These are phyloP conservation scores for Ophioderma brevispina DNA, from an alignment of 35 echinoderm and acorn worm species.

Conservation along the genomic window DNA sequence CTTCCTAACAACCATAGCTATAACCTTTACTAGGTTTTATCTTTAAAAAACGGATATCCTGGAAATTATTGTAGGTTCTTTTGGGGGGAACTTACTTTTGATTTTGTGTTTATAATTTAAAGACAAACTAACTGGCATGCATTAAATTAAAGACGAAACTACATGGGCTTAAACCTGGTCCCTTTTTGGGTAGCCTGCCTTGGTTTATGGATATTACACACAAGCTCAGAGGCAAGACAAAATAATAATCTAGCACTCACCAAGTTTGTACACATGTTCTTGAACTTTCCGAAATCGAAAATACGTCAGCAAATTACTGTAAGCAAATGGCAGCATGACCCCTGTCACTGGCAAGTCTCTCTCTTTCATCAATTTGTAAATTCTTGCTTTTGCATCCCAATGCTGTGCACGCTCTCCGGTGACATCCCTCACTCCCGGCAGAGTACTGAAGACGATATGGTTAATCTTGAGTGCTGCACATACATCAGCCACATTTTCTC, in stretches of 20 bases:
- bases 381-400: conserved; percentile 78
- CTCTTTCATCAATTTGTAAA: conserved; percentile 90
- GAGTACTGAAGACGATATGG: conserved; percentile 74
- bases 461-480: conserved; percentile 64
- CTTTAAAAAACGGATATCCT: too few species aligned
- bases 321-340: conserved; percentile 75
- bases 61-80: too few species aligned
- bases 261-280: conserved; percentile 53
- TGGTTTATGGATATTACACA: too few species aligned
- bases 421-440: conserved; percentile 55
- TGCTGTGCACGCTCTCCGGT: conserved; percentile 67
- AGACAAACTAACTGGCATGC: too few species aligned
- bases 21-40: too few species aligned
- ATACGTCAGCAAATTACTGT: conserved; percentile 43
- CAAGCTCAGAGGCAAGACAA: not conserved
- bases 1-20: too few species aligned
- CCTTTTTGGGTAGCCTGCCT: too few species aligned
- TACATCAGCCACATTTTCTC: conserved; percentile 77
- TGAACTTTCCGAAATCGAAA: conserved; percentile 49
- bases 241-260: conserved; percentile 36
- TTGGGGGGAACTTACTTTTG: too few species aligned
- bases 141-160: too few species aligned
- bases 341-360: conserved; percentile 73
- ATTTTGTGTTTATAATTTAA: too few species aligned
- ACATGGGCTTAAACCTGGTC: too few species aligned